These are phyloP conservation scores for Danionella cerebrum DNA, from an alignment of 2,113 vertebrate genomes.

Conservation along the genomic window DNA sequence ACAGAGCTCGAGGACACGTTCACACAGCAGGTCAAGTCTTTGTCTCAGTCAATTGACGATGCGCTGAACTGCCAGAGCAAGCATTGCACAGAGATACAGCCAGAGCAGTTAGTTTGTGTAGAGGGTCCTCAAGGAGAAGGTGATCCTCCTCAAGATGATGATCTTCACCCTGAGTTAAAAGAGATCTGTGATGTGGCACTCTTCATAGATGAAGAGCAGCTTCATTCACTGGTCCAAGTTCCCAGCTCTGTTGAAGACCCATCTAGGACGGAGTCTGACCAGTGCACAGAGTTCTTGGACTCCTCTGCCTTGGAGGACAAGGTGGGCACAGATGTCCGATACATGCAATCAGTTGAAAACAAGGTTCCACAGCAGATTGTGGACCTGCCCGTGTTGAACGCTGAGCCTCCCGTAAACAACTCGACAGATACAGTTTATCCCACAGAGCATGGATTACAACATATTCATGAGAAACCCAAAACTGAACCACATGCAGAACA, in stretches of 20 bases:
- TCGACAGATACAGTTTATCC: conserved; percentile 85
- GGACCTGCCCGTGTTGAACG: conserved; percentile 85
- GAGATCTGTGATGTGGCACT: conserved; percentile 91
- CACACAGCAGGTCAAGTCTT: conserved; percentile 91
- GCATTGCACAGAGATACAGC: conserved; percentile 75
- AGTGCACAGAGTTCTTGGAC: conserved; percentile 69
- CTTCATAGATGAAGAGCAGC: conserved; percentile 94
- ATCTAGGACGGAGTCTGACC: conserved; percentile 78
- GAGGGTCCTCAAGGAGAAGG: conserved; percentile 63
- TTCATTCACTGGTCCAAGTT: conserved; percentile 76
- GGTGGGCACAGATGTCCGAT: conserved; percentile 84
- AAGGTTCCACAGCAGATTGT: conserved; percentile 79
- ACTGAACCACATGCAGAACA: conserved; percentile 81
- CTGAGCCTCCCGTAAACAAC: conserved; percentile 91
- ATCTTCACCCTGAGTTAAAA: conserved; percentile 74
- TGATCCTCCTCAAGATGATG: conserved; percentile 59
- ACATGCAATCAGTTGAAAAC: conserved; percentile 82
- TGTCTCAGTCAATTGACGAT: conserved; percentile 94
- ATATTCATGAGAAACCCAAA: conserved; percentile 69
- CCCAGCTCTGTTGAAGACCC: conserved; percentile 73
- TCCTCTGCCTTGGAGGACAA: conserved; percentile 80
- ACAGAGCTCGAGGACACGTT: conserved; percentile 96
- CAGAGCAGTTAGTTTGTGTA: conserved; percentile 62
- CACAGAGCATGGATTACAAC: conserved; percentile 78
- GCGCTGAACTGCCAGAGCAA: conserved; percentile 92